These are phyloP conservation scores for Lamellibrachia columna DNA, from an alignment of 2,888 invertebrate genomes.

Conservation along the genomic window DNA sequence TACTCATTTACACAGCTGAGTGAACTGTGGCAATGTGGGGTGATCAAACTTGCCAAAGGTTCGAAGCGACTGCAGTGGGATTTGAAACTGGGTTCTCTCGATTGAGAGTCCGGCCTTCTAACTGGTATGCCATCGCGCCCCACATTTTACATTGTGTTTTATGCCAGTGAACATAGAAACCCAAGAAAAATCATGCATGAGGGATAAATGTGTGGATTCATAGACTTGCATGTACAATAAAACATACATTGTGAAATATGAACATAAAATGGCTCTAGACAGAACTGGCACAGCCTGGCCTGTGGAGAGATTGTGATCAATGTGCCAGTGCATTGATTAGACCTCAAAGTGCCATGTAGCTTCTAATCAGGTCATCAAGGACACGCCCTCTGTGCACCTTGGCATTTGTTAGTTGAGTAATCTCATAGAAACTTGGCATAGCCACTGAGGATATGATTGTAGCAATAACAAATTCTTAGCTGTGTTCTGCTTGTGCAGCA, in stretches of 20 bases:
- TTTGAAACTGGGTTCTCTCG: too few relatives aligned
- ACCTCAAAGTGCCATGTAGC: not conserved
- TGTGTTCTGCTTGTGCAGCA: not conserved
- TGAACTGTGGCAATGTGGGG: too few relatives aligned
- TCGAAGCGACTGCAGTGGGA: too few relatives aligned
- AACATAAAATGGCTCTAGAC: not conserved
- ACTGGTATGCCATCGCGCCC: too few relatives aligned
- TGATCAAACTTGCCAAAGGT: too few relatives aligned
- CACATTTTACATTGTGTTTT: too few relatives aligned
- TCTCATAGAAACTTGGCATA: not conserved
- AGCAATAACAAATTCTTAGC: not conserved
- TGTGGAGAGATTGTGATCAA: not conserved
- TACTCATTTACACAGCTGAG: too few relatives aligned
- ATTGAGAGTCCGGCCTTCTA: too few relatives aligned
- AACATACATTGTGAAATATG: not conserved
- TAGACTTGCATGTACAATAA: not conserved
- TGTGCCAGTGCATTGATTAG: not conserved
- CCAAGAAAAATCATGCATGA: too few relatives aligned
- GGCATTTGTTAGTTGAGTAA: not conserved
- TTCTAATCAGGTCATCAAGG: not conserved
- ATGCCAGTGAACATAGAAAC: too few relatives aligned
- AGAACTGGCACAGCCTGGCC: not conserved
- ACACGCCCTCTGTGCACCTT: not conserved
- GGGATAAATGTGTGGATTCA: not conserved
- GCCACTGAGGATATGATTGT: not conserved